Evolutionary conservation across 2,113 vertebrate species (phyloP), one percentile per base, ranked within the genome.

Genomic region (Sarotherodon lohbergeri): DNA sequence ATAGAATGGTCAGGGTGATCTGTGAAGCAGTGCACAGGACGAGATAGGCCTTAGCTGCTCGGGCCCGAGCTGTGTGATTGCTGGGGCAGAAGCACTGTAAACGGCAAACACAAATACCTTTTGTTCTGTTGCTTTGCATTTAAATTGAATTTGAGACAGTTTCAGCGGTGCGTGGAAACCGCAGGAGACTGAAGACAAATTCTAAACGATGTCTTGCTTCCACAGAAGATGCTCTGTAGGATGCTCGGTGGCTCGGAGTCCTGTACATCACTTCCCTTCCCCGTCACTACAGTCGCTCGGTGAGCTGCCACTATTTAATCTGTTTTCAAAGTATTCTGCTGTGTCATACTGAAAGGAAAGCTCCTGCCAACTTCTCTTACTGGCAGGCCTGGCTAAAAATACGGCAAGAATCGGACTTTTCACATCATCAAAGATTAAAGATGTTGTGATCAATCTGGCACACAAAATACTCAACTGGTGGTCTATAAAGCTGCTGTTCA

Each of bases 81-180:
- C 85, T 63, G 83, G 91, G 80, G 83, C 22, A 52, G 84, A 82
- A 36, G n/a, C 68, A 73, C 90, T 87, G 87, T 84, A 92, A 93
- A 89, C 59, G 61, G 10, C 54, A 86, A 91, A 94, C 87, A 89
- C 89, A 93, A 92, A 94, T 56, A 86, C 27, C 24, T 85, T 84
- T 89, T 59, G 63, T 56, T 79, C 55, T 71, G 80, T 93, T 90
- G 90, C 93, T 95, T 95, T 95, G 91, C 95, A 95, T 95, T 95
- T 95, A 95, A 95, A 96, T 95, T 94, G 92, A 93, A 96, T 94
- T 83, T 85, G 55, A 22, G 5, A 48, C 29, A 10, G 34, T 82
- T 81, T 83, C 90, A 46, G 57, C 9, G 63, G 46, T 17, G 83
- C 56, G 34, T 86, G 68, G 87, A 90, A 86, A 92, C 91, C 39